Percentiles rank a stretch among this genome's conserved stretches.
Conservation (phyloP, 2,113 vertebrate genomes). For the Camelus dromedarius region DNA sequence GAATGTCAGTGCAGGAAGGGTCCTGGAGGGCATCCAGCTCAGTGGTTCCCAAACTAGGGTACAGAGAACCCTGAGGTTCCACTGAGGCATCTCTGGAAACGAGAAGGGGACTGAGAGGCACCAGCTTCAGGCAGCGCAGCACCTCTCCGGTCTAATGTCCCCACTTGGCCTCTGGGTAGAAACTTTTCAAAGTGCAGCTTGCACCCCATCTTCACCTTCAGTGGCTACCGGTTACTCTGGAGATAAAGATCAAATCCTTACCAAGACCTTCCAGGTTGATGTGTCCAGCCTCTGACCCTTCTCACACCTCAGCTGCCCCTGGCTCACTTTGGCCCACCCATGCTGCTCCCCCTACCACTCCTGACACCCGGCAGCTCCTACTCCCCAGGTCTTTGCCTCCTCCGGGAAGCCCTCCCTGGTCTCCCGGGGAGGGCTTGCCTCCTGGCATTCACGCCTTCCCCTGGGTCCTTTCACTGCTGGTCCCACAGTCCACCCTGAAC, state of each 20-base stretch:
- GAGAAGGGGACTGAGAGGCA: neutral
- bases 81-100: neutral
- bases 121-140: neutral
- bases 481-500: neutral
- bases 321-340: neutral
- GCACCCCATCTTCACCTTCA: accelerated
- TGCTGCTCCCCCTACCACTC: accelerated
- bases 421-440: neutral
- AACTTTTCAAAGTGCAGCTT: neutral
- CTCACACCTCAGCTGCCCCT: neutral
- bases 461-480: accelerated
- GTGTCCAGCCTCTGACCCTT: neutral
- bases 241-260: neutral
- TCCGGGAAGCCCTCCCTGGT: neutral
- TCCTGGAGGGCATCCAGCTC: too few relatives aligned
- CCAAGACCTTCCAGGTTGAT: accelerated
- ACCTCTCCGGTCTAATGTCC: too few relatives aligned
- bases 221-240: neutral
- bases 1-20: neutral
- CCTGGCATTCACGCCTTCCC: neutral
- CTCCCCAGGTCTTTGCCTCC: neutral
- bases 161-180: neutral
- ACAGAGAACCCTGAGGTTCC: neutral
- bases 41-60: neutral
- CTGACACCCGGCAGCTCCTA: accelerated